A percentile compares a stretch with the other conserved stretches of the same genome.
Conservation (phyloP, 1,140 invertebrate species). For the Nautilus pompilius region DNA sequence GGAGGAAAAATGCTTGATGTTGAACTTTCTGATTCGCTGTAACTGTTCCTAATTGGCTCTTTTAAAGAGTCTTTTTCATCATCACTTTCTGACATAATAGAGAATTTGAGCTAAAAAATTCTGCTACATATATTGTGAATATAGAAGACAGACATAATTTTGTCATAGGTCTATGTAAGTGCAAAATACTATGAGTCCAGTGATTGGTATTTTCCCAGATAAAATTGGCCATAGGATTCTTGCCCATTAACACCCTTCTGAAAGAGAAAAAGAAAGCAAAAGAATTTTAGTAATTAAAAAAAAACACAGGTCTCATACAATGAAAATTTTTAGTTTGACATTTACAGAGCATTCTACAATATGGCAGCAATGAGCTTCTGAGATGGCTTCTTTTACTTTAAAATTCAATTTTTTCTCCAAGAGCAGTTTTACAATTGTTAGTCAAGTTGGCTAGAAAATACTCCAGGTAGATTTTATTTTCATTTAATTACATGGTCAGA, state of each 20-base stretch:
- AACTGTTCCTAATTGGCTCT: conserved; percentile 4
- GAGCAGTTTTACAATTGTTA: too few species aligned
- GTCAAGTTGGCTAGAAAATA: too few species aligned
- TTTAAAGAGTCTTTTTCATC: background rate
- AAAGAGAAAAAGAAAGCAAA: conserved; percentile 8
- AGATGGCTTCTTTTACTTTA: too few species aligned
- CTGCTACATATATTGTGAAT: conserved; percentile 35
- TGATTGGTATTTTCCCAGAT: conserved; percentile 9
- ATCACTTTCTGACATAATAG: conserved; percentile 16
- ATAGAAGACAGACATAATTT: conserved; percentile 38
- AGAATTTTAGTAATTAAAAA: conserved; percentile 4
- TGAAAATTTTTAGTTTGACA: too few species aligned
- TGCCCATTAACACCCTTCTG: conserved; percentile 20
- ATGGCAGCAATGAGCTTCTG: too few species aligned
- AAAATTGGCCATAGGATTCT: conserved; percentile 18
- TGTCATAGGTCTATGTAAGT: conserved; percentile 40
- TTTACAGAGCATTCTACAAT: too few species aligned
- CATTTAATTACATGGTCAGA: too few species aligned
- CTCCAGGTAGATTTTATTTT: too few species aligned
- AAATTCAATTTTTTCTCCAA: too few species aligned
- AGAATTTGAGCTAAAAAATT: conserved; percentile 42
- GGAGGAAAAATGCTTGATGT: conserved; percentile 48
- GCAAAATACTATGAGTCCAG: conserved; percentile 27
- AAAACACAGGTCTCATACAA: too few species aligned
- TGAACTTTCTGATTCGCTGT: conserved; percentile 4